A percentile compares a stretch with the other conserved stretches of the same genome.
Evolutionary conservation across 2,113 vertebrate species (phyloP).

Genomic region (Gasterosteus aculeatus): DNA sequence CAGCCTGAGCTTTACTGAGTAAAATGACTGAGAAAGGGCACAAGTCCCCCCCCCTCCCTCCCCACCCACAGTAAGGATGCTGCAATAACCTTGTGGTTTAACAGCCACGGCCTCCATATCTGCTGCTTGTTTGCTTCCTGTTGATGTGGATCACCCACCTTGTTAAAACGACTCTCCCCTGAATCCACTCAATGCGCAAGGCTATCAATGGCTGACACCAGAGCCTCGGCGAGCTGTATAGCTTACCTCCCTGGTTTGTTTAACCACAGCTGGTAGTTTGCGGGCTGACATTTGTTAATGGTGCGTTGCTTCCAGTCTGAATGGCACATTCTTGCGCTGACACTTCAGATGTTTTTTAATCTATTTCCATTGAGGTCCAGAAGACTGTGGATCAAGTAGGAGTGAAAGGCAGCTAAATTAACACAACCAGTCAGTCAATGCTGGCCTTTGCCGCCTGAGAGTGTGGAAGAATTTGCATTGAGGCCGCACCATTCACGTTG

Average conservation of each 20-base stretch:
- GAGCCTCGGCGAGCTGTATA: slow-evolving; percentile 39
- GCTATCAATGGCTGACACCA: slow-evolving; percentile 61
- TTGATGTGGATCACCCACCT: slow-evolving; percentile 67
- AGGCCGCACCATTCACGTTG: slow-evolving; percentile 65
- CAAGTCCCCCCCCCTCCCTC: slow-evolving; percentile 10
- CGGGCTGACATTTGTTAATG: slow-evolving; percentile 70
- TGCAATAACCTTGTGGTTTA: slow-evolving; percentile 43
- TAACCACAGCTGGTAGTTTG: slow-evolving; percentile 67
- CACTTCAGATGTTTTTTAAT: slow-evolving; percentile 72
- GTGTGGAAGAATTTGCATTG: slow-evolving; percentile 77
- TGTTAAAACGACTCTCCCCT: slow-evolving; percentile 45
- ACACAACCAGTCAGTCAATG: slow-evolving; percentile 75
- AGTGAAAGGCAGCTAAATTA: slow-evolving; percentile 79
- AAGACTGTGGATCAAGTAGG: slow-evolving; percentile 66
- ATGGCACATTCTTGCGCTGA: slow-evolving; percentile 66
- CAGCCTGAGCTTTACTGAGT: slow-evolving; percentile 15
- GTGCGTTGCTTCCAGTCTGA: slow-evolving; percentile 58
- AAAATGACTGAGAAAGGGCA: slow-evolving; percentile 41
- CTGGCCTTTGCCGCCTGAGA: slow-evolving; percentile 71
- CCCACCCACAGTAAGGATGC: slow-evolving; percentile 5
- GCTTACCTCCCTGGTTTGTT: slow-evolving; percentile 58
- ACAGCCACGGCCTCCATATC: slow-evolving; percentile 32
- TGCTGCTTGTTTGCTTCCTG: slow-evolving; percentile 57
- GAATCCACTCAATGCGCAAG: slow-evolving; percentile 44
- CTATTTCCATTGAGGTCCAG: slow-evolving; percentile 66